phyloP scores from a whole-genome alignment of 2,888 invertebrate species.

The Aphidoletes aphidimyza region DNA sequence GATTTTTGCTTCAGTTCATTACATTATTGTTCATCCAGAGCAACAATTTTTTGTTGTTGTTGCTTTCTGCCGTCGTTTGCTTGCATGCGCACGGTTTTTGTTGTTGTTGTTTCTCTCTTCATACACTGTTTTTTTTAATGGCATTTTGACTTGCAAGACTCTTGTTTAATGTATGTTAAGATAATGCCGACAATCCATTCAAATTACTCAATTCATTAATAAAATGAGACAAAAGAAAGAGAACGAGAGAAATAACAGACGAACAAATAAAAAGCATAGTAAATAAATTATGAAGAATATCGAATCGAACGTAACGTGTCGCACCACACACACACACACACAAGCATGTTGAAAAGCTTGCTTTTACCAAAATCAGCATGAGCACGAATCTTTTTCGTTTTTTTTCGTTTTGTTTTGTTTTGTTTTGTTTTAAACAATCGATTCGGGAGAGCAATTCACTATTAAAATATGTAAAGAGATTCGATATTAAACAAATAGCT shows the following conservation, averaged over 20 bases:
- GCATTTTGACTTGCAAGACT: neutral
- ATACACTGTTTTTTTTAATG: neutral
- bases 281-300: neutral
- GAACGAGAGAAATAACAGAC: neutral
- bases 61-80: neutral
- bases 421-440: too few species aligned
- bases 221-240: neutral
- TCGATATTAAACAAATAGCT: neutral
- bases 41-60: neutral
- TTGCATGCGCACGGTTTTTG: neutral
- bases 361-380: neutral
- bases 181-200: neutral
- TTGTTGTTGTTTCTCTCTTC: neutral
- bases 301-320: neutral
- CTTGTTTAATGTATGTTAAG: neutral
- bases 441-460: neutral
- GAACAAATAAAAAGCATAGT: neutral
- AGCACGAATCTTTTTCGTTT: too few species aligned
- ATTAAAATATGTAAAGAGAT: neutral
- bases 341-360: neutral
- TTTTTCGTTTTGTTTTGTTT: too few species aligned
- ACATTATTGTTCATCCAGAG: neutral
- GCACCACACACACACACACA: too few species aligned
- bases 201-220: neutral
- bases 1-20: neutral